Conservation (phyloP, 2,888 invertebrate genomes). For the Ophioninae sp. region DNA sequence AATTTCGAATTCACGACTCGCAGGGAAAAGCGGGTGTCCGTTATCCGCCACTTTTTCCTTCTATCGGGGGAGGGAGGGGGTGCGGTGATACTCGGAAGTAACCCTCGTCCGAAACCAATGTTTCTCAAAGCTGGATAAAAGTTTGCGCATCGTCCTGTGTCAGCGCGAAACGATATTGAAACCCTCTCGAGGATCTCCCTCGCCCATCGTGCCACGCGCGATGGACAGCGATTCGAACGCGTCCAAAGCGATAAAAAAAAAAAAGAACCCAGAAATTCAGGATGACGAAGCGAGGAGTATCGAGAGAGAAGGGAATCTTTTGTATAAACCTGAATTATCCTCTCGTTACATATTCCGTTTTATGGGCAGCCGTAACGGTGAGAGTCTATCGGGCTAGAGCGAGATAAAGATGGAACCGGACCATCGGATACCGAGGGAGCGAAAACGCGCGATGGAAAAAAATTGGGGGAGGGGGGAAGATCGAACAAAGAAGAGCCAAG, state of each 20-base stretch:
- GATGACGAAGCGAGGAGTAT: conserved; percentile 53
- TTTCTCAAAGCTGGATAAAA: conserved; percentile 22
- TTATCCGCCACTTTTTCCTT: not conserved
- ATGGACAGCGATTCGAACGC: conserved; percentile 65
- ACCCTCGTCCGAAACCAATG: conserved; percentile 19
- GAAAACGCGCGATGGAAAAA: conserved; percentile 25
- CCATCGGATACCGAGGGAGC: conserved; percentile 27
- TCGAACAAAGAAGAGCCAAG: conserved; percentile 58
- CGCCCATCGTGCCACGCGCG: not conserved
- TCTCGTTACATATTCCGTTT: conserved; percentile 80
- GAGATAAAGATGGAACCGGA: not conserved
- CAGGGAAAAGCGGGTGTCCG: conserved; percentile 71
- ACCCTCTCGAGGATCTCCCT: conserved; percentile 8
- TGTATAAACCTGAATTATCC: conserved; percentile 76
- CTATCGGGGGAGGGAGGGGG: too few relatives aligned
- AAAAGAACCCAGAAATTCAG: conserved; percentile 51
- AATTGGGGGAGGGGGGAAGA: conserved; percentile 24
- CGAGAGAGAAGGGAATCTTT: conserved; percentile 57
- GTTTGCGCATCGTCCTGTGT: conserved; percentile 50
- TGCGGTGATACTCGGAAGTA: conserved; percentile 19
- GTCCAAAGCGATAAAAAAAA: conserved; percentile 67
- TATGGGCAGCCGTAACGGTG: conserved; percentile 77
- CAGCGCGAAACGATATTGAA: conserved; percentile 70
- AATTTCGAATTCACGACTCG: conserved; percentile 78
- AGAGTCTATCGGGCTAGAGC: conserved; percentile 64